A percentile compares a stretch with the other conserved stretches of the same genome.
These are phyloP conservation scores for Hydrochoerus hydrochaeris DNA, from an alignment of 2,113 vertebrate genomes.

Conservation along the genomic window DNA sequence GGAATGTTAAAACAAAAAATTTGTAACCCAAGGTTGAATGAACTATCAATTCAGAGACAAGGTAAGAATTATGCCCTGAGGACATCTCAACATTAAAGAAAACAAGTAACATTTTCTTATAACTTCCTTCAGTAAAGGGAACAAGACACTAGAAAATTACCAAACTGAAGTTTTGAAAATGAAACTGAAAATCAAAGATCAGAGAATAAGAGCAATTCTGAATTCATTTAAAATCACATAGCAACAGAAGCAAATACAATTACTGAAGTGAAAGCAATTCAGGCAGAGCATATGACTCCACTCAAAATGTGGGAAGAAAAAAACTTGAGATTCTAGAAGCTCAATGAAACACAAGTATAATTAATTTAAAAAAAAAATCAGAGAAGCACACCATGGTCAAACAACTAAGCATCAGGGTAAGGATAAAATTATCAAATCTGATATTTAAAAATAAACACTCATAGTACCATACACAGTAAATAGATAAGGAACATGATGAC, in stretches of 20 bases:
- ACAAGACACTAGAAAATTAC: not conserved
- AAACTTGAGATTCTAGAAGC: not conserved
- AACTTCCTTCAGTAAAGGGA: not conserved
- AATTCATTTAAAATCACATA: not conserved
- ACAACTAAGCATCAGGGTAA: not conserved
- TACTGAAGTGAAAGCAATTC: not conserved
- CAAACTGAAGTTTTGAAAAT: not conserved
- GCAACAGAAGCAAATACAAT: not conserved
- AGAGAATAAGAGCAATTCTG: not conserved
- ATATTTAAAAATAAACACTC: not conserved
- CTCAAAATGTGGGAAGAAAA: not conserved
- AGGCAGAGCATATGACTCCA: no score
- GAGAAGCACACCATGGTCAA: not conserved
- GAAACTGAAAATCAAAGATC: not conserved
- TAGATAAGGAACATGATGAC: not conserved
- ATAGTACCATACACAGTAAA: not conserved
- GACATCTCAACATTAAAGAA: not conserved
- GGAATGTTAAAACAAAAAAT: not conserved
- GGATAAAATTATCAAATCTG: not conserved
- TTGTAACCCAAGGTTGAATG: not conserved
- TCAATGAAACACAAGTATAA: not conserved
- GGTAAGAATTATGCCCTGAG: not conserved
- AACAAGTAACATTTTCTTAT: not conserved
- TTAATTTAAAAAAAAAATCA: not conserved
- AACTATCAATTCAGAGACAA: not conserved